These are phyloP conservation scores for Paragorgia papillata DNA, from an alignment of 92 coral and sea anemone genomes.

Conservation along the genomic window DNA sequence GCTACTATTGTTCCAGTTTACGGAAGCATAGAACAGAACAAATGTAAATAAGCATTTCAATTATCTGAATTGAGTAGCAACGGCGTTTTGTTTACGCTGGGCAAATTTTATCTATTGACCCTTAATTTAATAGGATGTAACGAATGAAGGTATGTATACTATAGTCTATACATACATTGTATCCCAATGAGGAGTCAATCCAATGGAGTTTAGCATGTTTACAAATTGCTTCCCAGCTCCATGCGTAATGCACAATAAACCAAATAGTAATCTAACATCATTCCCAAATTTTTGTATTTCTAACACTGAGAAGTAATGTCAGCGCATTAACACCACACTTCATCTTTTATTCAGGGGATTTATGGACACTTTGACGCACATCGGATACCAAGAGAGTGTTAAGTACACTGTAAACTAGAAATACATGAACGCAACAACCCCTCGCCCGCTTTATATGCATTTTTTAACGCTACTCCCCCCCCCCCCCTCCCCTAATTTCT, in stretches of 20 bases:
- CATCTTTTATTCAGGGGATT: constrained; percentile 15
- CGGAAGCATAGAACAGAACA: no score
- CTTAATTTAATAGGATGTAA: no score
- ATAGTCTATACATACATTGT: constrained; percentile 8
- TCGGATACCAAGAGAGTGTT: constrained; percentile 18
- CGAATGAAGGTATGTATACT: no score
- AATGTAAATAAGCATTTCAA: no score
- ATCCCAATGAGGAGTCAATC: constrained; percentile 33
- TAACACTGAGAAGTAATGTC: constrained; percentile 23
- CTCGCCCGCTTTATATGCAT: no score
- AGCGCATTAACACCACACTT: constrained; percentile 25
- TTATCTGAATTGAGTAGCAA: no score
- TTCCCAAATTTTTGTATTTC: constrained; percentile 13
- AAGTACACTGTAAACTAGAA: constrained; percentile 10
- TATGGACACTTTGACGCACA: not conserved
- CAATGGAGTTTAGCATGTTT: constrained; percentile 16
- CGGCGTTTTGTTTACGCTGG: no score
- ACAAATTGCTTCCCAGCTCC: constrained; percentile 41
- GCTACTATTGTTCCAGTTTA: no score
- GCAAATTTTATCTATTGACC: no score
- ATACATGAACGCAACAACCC: no score
- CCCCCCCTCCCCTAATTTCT: no score
- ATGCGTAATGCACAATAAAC: constrained; percentile 19
- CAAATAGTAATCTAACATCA: constrained; percentile 29
- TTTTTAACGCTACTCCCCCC: no score